phyloP scores from a whole-genome alignment of 2,888 invertebrate genomes.

The Rhamnusium bicolor region DNA sequence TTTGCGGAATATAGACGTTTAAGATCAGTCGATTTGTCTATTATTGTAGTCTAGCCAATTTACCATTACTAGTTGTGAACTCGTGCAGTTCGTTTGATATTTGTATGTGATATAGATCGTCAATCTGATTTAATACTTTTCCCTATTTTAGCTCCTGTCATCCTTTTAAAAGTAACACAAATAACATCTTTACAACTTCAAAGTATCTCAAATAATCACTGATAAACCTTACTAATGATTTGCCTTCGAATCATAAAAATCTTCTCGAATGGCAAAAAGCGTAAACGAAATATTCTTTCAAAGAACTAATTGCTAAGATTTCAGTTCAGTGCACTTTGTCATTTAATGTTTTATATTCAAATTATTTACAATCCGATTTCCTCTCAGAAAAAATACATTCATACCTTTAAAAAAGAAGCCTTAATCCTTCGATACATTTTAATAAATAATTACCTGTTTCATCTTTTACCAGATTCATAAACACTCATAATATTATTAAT shows the following conservation, averaged over 20 bases:
- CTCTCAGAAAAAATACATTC: constrained; percentile 64
- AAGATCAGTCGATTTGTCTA: constrained; percentile 60
- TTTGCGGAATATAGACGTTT: constrained; percentile 63
- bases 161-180: constrained; percentile 57
- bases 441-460: constrained; percentile 67
- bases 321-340: constrained; percentile 69
- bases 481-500: constrained; percentile 40
- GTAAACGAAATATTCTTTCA: constrained; percentile 68
- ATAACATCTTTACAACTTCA: constrained; percentile 65
- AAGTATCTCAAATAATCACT: constrained; percentile 68
- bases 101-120: background rate
- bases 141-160: constrained; percentile 48
- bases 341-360: constrained; percentile 66
- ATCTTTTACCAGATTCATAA: constrained; percentile 55
- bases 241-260: constrained; percentile 68
- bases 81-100: background rate
- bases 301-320: constrained; percentile 71
- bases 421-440: constrained; percentile 68
- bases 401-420: constrained; percentile 64
- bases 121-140: background rate
- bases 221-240: constrained; percentile 71
- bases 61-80: background rate
- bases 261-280: constrained; percentile 65
- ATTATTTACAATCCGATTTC: constrained; percentile 68
- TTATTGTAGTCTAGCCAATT: constrained; percentile 38